phyloP scores from a whole-genome alignment of 2,797 vertebrate genomes.

The Picus viridis region DNA sequence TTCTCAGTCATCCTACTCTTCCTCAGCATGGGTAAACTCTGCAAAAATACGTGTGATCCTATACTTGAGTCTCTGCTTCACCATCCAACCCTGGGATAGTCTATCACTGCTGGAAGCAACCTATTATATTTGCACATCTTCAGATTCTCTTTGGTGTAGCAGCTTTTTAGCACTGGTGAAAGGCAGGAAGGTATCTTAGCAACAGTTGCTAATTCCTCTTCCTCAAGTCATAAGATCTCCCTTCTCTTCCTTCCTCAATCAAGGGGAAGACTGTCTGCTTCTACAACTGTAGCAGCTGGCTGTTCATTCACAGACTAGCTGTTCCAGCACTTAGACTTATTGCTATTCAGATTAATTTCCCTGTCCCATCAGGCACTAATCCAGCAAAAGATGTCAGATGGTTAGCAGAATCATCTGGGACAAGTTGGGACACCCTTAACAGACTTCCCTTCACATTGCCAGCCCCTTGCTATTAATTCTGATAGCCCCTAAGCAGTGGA shows the following conservation, averaged over 20 bases:
- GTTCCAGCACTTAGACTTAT: conserved; percentile 25
- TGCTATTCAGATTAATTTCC: background rate
- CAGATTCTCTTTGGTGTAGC: background rate
- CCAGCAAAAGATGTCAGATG: conserved; percentile 7
- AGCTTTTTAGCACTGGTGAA: background rate
- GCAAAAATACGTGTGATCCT: background rate
- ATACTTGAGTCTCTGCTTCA: background rate
- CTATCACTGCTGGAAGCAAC: background rate
- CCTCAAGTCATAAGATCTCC: background rate
- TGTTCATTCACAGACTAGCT: background rate
- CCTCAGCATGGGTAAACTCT: background rate
- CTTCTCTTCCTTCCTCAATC: background rate
- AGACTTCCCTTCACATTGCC: background rate
- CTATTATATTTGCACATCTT: background rate
- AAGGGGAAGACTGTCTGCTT: background rate
- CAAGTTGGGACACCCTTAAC: conserved; percentile 21
- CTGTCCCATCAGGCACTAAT: conserved; percentile 15
- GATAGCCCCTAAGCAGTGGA: background rate
- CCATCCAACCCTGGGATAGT: rapidly evolving
- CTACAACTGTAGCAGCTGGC: background rate
- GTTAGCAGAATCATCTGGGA: conserved; percentile 37
- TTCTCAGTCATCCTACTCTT: background rate
- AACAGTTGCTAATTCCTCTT: rapidly evolving
- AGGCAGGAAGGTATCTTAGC: background rate
- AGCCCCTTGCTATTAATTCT: conserved; percentile 10